phyloP scores from a whole-genome alignment of 2,113 vertebrate species.

The Esox niger region DNA sequence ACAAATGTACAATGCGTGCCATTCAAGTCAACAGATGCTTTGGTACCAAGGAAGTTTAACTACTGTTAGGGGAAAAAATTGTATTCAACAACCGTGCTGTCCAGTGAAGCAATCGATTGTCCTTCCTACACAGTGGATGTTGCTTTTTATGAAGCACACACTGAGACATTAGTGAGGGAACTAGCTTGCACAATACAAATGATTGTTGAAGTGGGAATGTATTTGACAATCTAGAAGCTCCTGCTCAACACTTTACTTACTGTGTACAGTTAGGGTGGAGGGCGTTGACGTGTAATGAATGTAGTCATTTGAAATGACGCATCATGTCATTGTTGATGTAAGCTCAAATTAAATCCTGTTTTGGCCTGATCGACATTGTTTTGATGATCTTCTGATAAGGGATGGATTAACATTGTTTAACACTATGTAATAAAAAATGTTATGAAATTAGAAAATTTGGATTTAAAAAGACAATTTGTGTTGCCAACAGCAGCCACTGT shows the following conservation, averaged over 20 bases:
- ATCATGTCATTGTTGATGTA: too few species aligned
- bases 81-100: neutral
- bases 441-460: too few species aligned
- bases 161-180: constrained; percentile 41
- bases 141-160: constrained; percentile 32
- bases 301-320: constrained; percentile 1
- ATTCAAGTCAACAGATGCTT: neutral
- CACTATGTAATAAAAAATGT: too few species aligned
- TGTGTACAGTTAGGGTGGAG: constrained; percentile 23
- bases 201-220: constrained; percentile 36
- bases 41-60: neutral
- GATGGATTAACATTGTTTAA: too few species aligned
- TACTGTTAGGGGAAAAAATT: neutral
- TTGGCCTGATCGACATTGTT: too few species aligned
- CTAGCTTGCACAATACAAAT: constrained; percentile 24
- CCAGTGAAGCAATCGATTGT: constrained; percentile 29
- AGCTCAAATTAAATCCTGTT: too few species aligned
- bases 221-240: constrained; percentile 26
- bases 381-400: too few species aligned
- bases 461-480: neutral
- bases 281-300: neutral
- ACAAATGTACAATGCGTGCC: neutral
- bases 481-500: neutral
- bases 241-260: constrained; percentile 30
- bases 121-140: constrained; percentile 22